Evolutionary conservation across 2,113 vertebrate genomes (phyloP).

Genomic region (Glaucomys volans): DNA sequence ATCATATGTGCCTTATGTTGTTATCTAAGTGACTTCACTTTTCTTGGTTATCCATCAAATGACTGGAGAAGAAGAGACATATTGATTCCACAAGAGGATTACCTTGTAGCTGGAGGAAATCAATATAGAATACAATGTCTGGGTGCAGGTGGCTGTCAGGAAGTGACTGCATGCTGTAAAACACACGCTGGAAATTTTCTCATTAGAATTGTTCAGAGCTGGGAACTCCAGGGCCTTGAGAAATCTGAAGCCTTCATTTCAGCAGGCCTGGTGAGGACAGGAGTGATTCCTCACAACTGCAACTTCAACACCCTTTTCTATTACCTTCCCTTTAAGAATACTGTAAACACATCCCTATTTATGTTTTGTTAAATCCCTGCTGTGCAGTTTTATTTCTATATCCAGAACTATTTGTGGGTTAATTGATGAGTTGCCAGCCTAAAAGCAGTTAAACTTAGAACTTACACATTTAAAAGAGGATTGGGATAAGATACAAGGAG

Average conservation of each 20-base stretch:
- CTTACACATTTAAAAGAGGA: not conserved
- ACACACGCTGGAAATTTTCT: not conserved
- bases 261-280: not conserved
- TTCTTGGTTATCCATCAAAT: not conserved
- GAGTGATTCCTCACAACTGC: not conserved
- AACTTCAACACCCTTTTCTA: not conserved
- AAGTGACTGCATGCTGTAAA: not conserved
- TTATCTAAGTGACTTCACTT: conserved; percentile 25
- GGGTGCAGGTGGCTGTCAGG: no score
- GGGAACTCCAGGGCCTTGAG: not conserved
- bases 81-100: not conserved
- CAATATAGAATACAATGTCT: not conserved
- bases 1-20: not conserved
- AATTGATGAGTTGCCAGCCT: not conserved
- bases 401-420: not conserved
- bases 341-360: not conserved
- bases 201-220: not conserved
- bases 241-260: not conserved
- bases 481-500: not conserved
- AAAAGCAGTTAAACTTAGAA: not conserved
- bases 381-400: conserved; percentile 13
- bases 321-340: not conserved
- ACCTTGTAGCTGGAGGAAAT: not conserved
- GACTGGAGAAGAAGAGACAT: not conserved
- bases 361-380: not conserved